Percentiles rank a stretch among this genome's conserved stretches.
Evolutionary conservation across 2,113 vertebrate species (phyloP).

Genomic region (Oncorhynchus tshawytscha): DNA sequence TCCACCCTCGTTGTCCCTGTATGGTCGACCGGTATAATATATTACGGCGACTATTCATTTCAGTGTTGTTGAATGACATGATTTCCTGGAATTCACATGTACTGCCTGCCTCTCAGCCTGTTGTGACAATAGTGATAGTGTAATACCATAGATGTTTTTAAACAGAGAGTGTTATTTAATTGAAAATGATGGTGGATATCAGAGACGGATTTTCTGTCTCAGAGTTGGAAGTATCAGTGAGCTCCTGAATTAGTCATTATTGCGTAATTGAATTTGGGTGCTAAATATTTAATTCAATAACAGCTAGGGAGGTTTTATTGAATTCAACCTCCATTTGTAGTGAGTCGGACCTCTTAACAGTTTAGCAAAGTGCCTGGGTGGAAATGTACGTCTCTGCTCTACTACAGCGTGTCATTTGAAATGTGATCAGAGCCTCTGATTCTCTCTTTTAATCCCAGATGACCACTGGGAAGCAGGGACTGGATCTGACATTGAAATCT

Average conservation of each 20-base stretch:
- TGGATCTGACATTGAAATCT: slow-evolving; percentile 26
- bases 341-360: slow-evolving; percentile 52
- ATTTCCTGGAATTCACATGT: background rate
- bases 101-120: background rate
- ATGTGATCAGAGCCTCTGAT: slow-evolving; percentile 57
- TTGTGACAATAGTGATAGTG: slow-evolving; percentile 46
- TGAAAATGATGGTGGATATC: slow-evolving; percentile 55
- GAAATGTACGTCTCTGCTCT: slow-evolving; percentile 33
- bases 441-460: slow-evolving; percentile 61
- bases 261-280: slow-evolving; percentile 65
- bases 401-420: slow-evolving; percentile 47
- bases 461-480: slow-evolving; percentile 49
- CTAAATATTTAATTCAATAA: slow-evolving; percentile 69
- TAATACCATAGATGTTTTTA: slow-evolving; percentile 28
- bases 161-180: slow-evolving; percentile 52
- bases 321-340: slow-evolving; percentile 56
- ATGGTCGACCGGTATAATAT: background rate
- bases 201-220: slow-evolving; percentile 45
- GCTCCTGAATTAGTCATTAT: slow-evolving; percentile 57
- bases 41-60: slow-evolving; percentile 1
- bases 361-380: slow-evolving; percentile 45
- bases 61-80: background rate
- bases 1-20: background rate
- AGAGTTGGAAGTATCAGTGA: slow-evolving; percentile 45
- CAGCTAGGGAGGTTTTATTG: slow-evolving; percentile 59